Base-by-base conservation (phyloP, 2,888 invertebrate species). In the Nomada ruficornis region DNA sequence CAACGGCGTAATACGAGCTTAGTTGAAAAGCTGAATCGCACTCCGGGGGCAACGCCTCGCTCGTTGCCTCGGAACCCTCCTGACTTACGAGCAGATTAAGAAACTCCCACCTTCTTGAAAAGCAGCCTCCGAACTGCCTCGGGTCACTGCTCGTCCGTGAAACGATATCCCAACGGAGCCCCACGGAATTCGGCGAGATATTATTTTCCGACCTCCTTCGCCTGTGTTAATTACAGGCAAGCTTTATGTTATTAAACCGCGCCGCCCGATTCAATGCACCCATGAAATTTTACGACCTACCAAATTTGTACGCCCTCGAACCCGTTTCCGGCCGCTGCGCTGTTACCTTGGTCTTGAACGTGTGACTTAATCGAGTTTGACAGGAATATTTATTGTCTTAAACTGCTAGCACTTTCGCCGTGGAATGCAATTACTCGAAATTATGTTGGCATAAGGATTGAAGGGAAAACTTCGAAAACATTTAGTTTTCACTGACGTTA, bases 51-150 rank as follows among this genome's bases (percentile, higher is more conserved):
- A 88, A 87, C 90, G 89, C 88, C 89, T 87, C 72, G 90, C 89
- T 90, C 89, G 86, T 88, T 89, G 90, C 85, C 89, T 79, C 83
- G 84, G 88, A 90, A 87, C 90, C 89, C 89, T 87, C 80, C 89
- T 87, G 90, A 90, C 90, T 90, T 90, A 90, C 89, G 89, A 90
- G 90, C 87, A 86, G 89, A 90, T 90, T 90, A 90, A 89, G 89
- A 89, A 89, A 90, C 90, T 90, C 88, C 81, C 82, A 57, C 80
- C 75, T 78, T 84, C 87, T 80, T 83, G 88, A 88, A 87, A 88
- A 89, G 80, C 82, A 84, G 88, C 88, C 86, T 83, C 83, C 86
- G 86, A 87, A 88, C 83, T 85, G 87, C 87, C 89, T 82, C 86
- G 88, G 89, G 89, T 88, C 89, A 86, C 84, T 82, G 86, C 86